Base-by-base conservation (phyloP, 2,888 invertebrate genomes). In the Lycia hirtaria region DNA sequence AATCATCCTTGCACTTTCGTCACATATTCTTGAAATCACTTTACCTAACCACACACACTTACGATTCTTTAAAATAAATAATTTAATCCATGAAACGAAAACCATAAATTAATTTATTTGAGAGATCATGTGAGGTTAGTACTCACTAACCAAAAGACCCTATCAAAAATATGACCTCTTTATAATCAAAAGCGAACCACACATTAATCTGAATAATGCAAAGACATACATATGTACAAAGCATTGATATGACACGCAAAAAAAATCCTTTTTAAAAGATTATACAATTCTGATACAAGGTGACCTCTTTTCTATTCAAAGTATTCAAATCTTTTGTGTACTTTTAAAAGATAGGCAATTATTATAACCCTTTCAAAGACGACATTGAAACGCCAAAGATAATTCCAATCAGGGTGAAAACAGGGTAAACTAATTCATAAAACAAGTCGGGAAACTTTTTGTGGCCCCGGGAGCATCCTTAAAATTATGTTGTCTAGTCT, bases 291-390 rank as follows among this genome's bases (percentile, higher is more conserved):
- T 4, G 38, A 38, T 22, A 20, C 47, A 54, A 48, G 45, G 57
- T 47, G 56, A 56, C 55, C 56, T 56, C 60, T 56, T 60, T 65
- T 44, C 41, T 59, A 63, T 52, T 41, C 47, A 52, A 43, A 35
- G 19, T 38, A 41, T 47, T 30, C 26, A 20, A 40, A 35, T 51
- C 26, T 38, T 45, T 38, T 50, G 30, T 37, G 26, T 33, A 15
- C 37, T 12, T 48, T 14, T 45, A 24, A 24, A 38, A 50, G 44
- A 50, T 24, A 32, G 44, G 24, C 33, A 56, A 33, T 50, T 40
- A 51, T 47, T 3, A 30, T 20, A 56, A 56, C 40, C 56, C 56
- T 40, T 51, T 44, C 9, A 7, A 7, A 49, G 12, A 30, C 35
- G 47, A 54, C 55, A 49, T 49, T 55, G 49, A 37, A 41, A 54